Percentiles rank a stretch among this genome's conserved stretches.
Evolutionary conservation across 2,113 vertebrate species (phyloP).

Genomic region (sheep (Ovis aries)): ARS-UI_Ramb_v3.0 NC_056079.1:38398001-38398500

Average conservation of each 20-base stretch:
- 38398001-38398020: not conserved
- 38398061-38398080: not conserved
- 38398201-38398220: not conserved
- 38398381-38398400: not conserved
- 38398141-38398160: not conserved
- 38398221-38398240: not conserved
- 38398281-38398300: not conserved
- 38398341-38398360: not conserved
- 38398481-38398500: not conserved
- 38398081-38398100: not conserved
- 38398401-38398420: constrained; percentile 16
- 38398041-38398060: not conserved
- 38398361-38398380: constrained; percentile 14
- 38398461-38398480: constrained; percentile 34
- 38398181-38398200: not conserved
- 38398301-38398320: not conserved
- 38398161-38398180: not conserved
- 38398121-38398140: not conserved
- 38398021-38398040: fast-evolving
- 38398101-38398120: not conserved
- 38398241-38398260: not conserved
- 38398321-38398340: constrained; percentile 13
- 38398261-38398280: not conserved
- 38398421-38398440: not conserved
- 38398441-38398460: not conserved